These are phyloP conservation scores for Trichomycterus rosablanca DNA, from an alignment of 2,113 vertebrate species.

Conservation along the genomic window DNA sequence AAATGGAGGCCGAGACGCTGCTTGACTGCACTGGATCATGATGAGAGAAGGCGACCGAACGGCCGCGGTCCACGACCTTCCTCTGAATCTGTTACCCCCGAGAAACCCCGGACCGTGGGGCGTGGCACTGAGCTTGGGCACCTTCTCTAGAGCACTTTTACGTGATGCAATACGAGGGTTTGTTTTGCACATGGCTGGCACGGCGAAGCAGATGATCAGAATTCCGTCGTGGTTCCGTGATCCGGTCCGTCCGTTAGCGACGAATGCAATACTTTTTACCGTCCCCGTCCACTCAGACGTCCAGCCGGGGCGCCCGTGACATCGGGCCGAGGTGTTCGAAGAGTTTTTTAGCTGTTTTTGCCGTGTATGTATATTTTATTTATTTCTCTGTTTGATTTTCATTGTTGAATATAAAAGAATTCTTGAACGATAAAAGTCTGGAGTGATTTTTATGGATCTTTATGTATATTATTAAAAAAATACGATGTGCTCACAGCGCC, in stretches of 20 bases:
- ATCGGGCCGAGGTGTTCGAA: slow-evolving; percentile 52
- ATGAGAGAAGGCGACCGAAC: neutral
- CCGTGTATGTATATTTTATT: slow-evolving; percentile 72
- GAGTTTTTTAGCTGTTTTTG: slow-evolving; percentile 53
- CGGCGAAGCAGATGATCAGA: slow-evolving; percentile 37
- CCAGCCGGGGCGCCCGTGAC: slow-evolving; percentile 55
- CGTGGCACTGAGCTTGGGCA: slow-evolving; percentile 55
- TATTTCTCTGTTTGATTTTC: slow-evolving; percentile 69
- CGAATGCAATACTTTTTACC: slow-evolving; percentile 75
- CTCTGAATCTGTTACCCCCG: too few species aligned
- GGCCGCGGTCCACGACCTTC: neutral
- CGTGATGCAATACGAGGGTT: slow-evolving; percentile 71
- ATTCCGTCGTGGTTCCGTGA: too few species aligned
- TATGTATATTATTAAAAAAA: neutral
- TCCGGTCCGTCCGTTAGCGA: slow-evolving; percentile 46
- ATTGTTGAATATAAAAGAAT: slow-evolving; percentile 71
- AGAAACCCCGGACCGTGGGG: too few species aligned
- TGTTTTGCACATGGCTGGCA: slow-evolving; percentile 59
- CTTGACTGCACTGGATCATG: slow-evolving; percentile 30
- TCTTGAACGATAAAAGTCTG: slow-evolving; percentile 57
- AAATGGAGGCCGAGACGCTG: too few species aligned
- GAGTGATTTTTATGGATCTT: slow-evolving; percentile 10
- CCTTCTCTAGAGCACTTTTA: slow-evolving; percentile 70
- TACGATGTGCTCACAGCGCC: neutral
- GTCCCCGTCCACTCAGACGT: slow-evolving; percentile 50